These are phyloP conservation scores for Diploscapter pachys DNA, from an alignment of 1,140 invertebrate genomes.

Conservation along the genomic window DNA sequence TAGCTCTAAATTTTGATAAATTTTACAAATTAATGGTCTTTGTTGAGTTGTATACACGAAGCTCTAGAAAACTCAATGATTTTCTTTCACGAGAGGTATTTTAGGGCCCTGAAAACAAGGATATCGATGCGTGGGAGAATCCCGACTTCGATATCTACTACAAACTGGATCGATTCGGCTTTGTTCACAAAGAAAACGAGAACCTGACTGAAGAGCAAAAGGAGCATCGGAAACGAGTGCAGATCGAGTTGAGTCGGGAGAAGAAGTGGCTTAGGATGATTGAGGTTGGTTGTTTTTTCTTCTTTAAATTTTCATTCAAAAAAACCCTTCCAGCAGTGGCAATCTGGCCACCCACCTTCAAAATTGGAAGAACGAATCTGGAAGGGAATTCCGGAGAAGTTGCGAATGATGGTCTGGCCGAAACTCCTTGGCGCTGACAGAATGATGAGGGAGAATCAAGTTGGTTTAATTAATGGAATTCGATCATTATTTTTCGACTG, in stretches of 20 bases:
- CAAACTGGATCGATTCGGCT: constrained; percentile 91
- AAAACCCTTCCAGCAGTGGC: background rate
- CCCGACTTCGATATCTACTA: constrained; percentile 90
- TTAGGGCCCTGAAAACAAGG: constrained; percentile 74
- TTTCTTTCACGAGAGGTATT: background rate
- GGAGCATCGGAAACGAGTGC: constrained; percentile 37
- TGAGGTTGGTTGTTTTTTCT: constrained; percentile 62
- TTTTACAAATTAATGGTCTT: too few relatives aligned
- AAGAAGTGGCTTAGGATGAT: constrained; percentile 99
- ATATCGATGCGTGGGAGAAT: constrained; percentile 96
- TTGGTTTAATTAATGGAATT: constrained; percentile 4
- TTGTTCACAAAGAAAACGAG: constrained; percentile 75
- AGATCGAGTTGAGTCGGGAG: constrained; percentile 75
- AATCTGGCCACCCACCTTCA: constrained; percentile 63
- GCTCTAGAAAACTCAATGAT: too few relatives aligned
- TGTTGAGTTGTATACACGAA: too few relatives aligned
- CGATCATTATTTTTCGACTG: background rate
- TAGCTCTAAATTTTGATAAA: background rate
- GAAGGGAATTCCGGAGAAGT: constrained; percentile 92
- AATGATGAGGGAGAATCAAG: constrained; percentile 38
- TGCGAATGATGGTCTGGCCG: constrained; percentile 68
- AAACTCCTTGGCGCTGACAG: constrained; percentile 43
- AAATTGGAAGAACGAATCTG: constrained; percentile 70
- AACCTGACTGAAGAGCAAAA: constrained; percentile 13
- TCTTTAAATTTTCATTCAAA: background rate